Evolutionary conservation across 2,888 invertebrate species (phyloP).

Genomic region (Automeris io): DNA sequence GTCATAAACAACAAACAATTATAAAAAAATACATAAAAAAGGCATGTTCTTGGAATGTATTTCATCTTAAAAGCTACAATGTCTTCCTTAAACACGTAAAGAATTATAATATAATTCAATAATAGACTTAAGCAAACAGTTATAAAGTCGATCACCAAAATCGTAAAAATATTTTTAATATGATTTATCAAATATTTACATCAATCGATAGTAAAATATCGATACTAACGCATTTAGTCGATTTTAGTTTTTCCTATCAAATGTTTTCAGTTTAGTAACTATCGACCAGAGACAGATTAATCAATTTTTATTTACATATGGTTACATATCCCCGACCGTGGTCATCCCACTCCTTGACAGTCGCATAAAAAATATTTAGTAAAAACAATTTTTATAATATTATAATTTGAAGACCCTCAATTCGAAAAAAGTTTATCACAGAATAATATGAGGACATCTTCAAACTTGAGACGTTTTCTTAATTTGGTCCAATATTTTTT

Average conservation of each 20-base stretch:
- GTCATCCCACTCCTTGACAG: constrained; percentile 4
- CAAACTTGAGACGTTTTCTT: constrained; percentile 39
- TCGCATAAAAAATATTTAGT: background rate
- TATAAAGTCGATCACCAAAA: background rate
- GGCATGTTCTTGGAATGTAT: constrained; percentile 57
- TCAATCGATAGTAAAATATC: background rate
- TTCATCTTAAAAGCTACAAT: constrained; percentile 53
- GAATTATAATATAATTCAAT: background rate
- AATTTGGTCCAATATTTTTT: constrained; percentile 23
- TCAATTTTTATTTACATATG: constrained; percentile 4
- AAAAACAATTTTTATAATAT: constrained; percentile 17
- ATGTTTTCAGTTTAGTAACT: no score
- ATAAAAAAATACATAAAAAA: constrained; percentile 40
- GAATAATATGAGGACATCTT: constrained; percentile 69
- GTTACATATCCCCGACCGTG: no score
- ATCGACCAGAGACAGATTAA: background rate
- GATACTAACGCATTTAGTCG: no score
- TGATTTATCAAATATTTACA: background rate
- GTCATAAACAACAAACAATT: background rate
- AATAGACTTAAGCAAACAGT: background rate
- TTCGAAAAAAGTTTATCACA: constrained; percentile 72
- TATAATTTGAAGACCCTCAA: constrained; percentile 69
- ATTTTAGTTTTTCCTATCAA: no score
- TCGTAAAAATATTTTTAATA: background rate
- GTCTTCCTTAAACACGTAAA: constrained; percentile 49